Base-by-base conservation (phyloP, 1,140 invertebrate species). In the Euura lappo region DNA sequence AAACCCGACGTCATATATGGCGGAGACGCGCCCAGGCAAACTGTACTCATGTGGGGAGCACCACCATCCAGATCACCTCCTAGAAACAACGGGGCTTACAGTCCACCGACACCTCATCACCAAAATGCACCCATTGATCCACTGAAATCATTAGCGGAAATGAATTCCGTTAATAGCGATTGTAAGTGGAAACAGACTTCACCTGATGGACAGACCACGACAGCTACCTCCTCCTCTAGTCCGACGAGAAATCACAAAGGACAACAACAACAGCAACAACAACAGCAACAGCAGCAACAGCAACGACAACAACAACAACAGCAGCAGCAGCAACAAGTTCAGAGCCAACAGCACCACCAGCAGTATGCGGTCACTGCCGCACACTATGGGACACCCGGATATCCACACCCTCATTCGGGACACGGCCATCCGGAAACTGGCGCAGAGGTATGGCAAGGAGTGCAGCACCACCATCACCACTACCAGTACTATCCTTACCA, bases 1-100 rank as follows among this genome's bases (percentile, higher is more conserved):
- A 92, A 92, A 74, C 84, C 88, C 0, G 91, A 91, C 43, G 84
- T 86, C 0, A 70, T 77, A 72, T 86, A 88, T 76, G 84, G 84
- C 7, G 83, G 82, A 60, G 91, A 93, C 71, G 88, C 90, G 44
- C 91, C 92, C 0, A 87, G 95, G 42, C 94, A 96, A 85, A 96
- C 95, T 2, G 95, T 96, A 13, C 89, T 96, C 3, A 96, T 96
- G 95, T 96, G 94, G 94, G 94, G 94, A 2, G 84, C 79, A 81
- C 92, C 77, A 78, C 90, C 78, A 64, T 88, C 77, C 4, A 78
- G 85, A 67, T 86, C 85, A 71, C 83, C 85, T 60, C 83, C 87
- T 65, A 81, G 84, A 69, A 84, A 84, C 75, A 85, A 86, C 78
- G 83, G 88, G 5, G 88, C 86, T 70, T 88, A 88, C 68, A 86